A percentile compares a stretch with the other conserved stretches of the same genome.
These are phyloP conservation scores for Sericinus montela DNA, from an alignment of 2,888 invertebrate genomes.

Conservation along the genomic window DNA sequence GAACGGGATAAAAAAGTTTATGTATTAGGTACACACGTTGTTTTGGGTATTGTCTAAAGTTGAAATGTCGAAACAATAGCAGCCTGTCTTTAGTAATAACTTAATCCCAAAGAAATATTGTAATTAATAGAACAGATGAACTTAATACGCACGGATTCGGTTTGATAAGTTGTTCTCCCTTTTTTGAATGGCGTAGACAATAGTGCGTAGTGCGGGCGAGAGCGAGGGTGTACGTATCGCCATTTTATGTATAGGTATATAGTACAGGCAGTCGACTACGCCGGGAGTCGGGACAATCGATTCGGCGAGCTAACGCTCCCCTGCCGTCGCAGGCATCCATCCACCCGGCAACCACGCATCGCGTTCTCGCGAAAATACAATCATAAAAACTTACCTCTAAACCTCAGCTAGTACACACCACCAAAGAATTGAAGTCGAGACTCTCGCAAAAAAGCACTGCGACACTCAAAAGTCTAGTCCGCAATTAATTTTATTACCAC, in stretches of 20 bases:
- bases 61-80: too few species aligned
- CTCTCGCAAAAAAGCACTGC: conserved; percentile 67
- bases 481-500: conserved; percentile 43
- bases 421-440: conserved; percentile 65
- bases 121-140: too few species aligned
- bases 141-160: too few species aligned
- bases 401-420: conserved; percentile 56
- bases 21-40: too few species aligned
- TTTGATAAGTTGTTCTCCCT: too few species aligned
- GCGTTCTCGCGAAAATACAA: conserved; percentile 35
- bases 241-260: conserved; percentile 27
- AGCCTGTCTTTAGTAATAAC: too few species aligned
- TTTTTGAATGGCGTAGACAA: conserved; percentile 39
- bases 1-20: too few species aligned
- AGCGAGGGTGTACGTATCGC: conserved; percentile 48
- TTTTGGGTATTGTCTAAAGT: too few species aligned
- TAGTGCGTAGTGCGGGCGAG: conserved; percentile 31
- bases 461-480: conserved; percentile 54
- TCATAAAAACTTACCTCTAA: conserved; percentile 67
- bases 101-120: too few species aligned
- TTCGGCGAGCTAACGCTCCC: conserved; percentile 57
- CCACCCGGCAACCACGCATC: conserved; percentile 30
- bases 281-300: conserved; percentile 55
- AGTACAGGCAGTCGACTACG: conserved; percentile 31
- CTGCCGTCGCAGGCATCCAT: conserved; percentile 41